Evolutionary conservation across 2,797 vertebrate species (phyloP).

Genomic region (Coregonus suidteri): DNA sequence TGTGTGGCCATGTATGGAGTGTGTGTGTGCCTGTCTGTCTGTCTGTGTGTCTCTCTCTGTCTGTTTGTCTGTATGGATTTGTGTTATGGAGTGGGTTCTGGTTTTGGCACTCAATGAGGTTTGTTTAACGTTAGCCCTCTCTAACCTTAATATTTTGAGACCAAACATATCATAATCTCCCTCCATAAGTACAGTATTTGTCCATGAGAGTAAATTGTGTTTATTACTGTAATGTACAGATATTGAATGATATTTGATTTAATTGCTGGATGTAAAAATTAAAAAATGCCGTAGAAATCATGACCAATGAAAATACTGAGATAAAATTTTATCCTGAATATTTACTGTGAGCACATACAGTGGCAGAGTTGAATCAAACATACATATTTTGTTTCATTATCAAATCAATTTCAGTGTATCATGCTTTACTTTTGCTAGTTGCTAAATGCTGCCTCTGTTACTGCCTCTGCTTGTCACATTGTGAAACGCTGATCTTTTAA

Average conservation of each 20-base stretch:
- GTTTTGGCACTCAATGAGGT: slow-evolving; percentile 43
- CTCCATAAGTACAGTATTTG: slow-evolving; percentile 47
- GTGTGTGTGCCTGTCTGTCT: slow-evolving; percentile 30
- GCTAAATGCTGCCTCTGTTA: slow-evolving; percentile 58
- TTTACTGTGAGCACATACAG: slow-evolving; percentile 67
- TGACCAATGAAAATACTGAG: slow-evolving; percentile 52
- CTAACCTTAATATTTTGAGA: slow-evolving; percentile 51
- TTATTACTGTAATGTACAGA: slow-evolving; percentile 54
- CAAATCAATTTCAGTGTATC: slow-evolving; percentile 54
- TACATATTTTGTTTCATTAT: slow-evolving; percentile 45
- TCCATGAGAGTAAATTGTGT: slow-evolving; percentile 54
- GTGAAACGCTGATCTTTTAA: background rate
- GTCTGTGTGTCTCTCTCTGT: slow-evolving; percentile 26
- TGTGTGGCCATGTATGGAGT: slow-evolving; percentile 3
- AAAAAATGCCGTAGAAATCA: slow-evolving; percentile 52
- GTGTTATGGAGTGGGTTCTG: slow-evolving; percentile 51
- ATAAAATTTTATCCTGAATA: slow-evolving; percentile 63
- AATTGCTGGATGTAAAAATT: slow-evolving; percentile 51
- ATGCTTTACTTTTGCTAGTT: slow-evolving; percentile 63
- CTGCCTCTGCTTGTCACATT: slow-evolving; percentile 32
- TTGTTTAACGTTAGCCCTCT: slow-evolving; percentile 29
- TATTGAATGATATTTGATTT: slow-evolving; percentile 58
- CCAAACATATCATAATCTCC: slow-evolving; percentile 46
- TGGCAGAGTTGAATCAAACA: slow-evolving; percentile 45
- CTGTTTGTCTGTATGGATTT: slow-evolving; percentile 42